These are phyloP conservation scores for Anastrepha obliqua DNA, from an alignment of 1,140 invertebrate genomes.

Conservation along the genomic window DNA sequence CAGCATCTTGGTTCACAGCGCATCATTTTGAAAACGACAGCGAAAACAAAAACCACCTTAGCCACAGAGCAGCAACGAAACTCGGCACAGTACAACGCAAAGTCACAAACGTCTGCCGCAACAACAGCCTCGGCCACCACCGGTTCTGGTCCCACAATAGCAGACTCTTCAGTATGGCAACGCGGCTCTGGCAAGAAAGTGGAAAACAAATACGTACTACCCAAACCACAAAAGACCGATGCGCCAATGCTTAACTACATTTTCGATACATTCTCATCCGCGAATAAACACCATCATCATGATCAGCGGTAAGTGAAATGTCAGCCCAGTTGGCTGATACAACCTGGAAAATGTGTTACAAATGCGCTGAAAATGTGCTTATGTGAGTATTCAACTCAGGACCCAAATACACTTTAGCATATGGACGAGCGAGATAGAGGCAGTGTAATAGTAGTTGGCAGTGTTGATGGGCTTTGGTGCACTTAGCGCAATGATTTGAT, in stretches of 20 bases:
- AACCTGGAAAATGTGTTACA: neutral
- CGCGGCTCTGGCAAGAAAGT: constrained; percentile 61
- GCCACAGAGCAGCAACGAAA: constrained; percentile 10
- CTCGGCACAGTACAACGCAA: neutral
- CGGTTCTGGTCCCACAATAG: neutral
- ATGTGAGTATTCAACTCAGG: neutral
- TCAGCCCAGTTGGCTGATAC: neutral
- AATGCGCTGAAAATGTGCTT: constrained; percentile 5
- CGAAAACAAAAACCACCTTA: constrained; percentile 39
- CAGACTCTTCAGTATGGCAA: neutral
- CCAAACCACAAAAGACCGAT: constrained; percentile 77
- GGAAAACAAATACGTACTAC: constrained; percentile 67
- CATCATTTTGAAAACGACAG: constrained; percentile 63
- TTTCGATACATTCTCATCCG: constrained; percentile 81
- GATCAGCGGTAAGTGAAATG: constrained; percentile 76
- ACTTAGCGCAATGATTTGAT: constrained; percentile 9
- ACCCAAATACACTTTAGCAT: neutral
- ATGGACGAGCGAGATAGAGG: neutral
- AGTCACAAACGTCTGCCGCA: neutral
- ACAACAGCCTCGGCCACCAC: constrained; percentile 55
- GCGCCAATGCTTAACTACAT: constrained; percentile 84
- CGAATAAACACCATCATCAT: constrained; percentile 81
- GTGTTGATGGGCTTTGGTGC: neutral
- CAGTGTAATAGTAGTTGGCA: neutral
- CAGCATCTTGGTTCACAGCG: constrained; percentile 69